A percentile compares a stretch with the other conserved stretches of the same genome.
Evolutionary conservation across 2,888 invertebrate species (phyloP).

Genomic region (Diarsia brunnea): DNA sequence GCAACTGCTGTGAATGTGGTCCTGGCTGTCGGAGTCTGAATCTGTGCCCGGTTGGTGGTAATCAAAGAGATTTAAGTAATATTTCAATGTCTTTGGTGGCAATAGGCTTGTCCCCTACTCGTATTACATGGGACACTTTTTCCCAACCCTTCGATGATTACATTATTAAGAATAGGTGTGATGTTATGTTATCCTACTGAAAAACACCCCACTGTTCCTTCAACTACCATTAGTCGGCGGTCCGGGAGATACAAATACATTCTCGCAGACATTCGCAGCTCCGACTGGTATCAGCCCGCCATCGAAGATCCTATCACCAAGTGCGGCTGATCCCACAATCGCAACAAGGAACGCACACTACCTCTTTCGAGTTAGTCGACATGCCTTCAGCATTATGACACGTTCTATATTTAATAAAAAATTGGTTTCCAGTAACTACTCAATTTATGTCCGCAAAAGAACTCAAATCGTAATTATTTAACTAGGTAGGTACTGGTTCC

Average conservation of each 20-base stretch:
- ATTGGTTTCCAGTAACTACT: not conserved
- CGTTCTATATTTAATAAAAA: not conserved
- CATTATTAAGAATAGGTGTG: too few species aligned
- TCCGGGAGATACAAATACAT: not conserved
- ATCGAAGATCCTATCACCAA: not conserved
- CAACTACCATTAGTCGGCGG: not conserved
- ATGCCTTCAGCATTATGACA: not conserved
- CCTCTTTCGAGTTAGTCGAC: not conserved
- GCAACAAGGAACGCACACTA: not conserved
- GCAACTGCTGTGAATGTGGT: too few species aligned
- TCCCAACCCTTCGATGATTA: too few species aligned
- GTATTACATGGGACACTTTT: too few species aligned
- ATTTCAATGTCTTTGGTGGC: too few species aligned
- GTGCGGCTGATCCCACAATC: not conserved
- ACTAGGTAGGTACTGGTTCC: not conserved
- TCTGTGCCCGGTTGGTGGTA: too few species aligned
- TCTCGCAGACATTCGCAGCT: not conserved
- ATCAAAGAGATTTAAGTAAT: too few species aligned
- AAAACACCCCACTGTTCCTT: not conserved
- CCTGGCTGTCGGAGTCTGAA: too few species aligned
- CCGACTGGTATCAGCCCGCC: not conserved
- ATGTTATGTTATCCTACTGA: too few species aligned
- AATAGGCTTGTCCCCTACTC: too few species aligned
- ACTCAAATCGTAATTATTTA: not conserved
- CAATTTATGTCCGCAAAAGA: too few species aligned